Evolutionary conservation across 1,140 invertebrate genomes (phyloP).

Genomic region (Brachionus rubens): DNA sequence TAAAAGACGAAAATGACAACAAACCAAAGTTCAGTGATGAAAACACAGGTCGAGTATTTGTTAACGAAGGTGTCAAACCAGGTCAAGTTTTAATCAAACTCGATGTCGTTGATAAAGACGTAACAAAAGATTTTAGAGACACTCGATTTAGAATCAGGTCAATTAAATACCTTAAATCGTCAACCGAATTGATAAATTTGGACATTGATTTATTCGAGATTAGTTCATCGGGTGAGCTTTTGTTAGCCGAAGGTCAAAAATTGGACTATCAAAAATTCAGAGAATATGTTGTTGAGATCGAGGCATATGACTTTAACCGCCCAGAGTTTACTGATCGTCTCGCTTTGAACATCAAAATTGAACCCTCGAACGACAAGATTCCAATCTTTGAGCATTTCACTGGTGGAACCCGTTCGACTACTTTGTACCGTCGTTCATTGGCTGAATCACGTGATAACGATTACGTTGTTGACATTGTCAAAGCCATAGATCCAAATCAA

Average conservation of each 20-base stretch:
- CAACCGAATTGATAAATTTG: neutral
- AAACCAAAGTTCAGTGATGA: neutral
- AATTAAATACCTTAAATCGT: slow-evolving; percentile 1
- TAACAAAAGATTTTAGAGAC: neutral
- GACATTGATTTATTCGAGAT: neutral
- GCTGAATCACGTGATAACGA: slow-evolving; percentile 29
- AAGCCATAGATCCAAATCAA: slow-evolving; percentile 26
- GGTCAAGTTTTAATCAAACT: slow-evolving; percentile 5
- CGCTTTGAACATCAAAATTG: neutral
- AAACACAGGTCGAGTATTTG: neutral
- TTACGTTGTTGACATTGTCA: slow-evolving; percentile 33
- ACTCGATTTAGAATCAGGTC: neutral
- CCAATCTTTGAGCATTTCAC: slow-evolving; percentile 36
- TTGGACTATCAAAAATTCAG: slow-evolving; percentile 14
- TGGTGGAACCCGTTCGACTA: neutral
- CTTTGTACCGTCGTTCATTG: neutral
- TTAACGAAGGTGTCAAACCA: neutral
- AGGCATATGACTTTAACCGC: neutral
- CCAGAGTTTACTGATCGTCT: neutral
- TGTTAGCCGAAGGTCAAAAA: neutral
- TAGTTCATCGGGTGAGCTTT: neutral
- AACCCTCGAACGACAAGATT: slow-evolving; percentile 40
- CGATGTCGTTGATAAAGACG: neutral
- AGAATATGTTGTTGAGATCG: slow-evolving; percentile 32
- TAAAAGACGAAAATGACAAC: slow-evolving; percentile 36